A percentile compares a stretch with the other conserved stretches of the same genome.
These are phyloP conservation scores for Pachyuromys duprasi DNA, from an alignment of 2,797 vertebrate species.

Conservation along the genomic window DNA sequence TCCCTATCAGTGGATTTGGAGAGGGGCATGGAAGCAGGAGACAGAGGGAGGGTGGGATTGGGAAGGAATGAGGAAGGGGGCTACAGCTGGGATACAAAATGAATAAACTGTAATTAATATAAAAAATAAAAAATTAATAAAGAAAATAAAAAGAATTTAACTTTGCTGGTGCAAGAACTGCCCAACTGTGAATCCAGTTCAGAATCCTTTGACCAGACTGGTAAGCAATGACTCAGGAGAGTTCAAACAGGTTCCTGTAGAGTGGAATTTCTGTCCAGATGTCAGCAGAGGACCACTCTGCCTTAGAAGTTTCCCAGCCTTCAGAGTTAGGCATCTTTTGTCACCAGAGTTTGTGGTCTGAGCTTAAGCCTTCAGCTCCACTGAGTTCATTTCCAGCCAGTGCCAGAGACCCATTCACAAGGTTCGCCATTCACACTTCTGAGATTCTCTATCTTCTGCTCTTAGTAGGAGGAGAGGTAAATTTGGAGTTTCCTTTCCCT, in stretches of 20 bases:
- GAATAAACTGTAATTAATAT: no score
- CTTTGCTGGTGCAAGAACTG: neutral
- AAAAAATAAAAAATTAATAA: no score
- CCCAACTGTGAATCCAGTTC: neutral
- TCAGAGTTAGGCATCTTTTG: neutral
- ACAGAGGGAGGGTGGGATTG: no score
- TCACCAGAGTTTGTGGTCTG: neutral
- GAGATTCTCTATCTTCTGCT: neutral
- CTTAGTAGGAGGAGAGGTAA: neutral
- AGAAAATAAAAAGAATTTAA: no score
- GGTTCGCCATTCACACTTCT: neutral
- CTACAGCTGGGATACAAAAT: no score
- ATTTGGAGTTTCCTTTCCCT: neutral
- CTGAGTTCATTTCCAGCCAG: neutral
- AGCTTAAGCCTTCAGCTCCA: neutral
- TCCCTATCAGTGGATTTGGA: no score
- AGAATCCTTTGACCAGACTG: neutral
- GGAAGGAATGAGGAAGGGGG: no score
- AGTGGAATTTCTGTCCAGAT: neutral
- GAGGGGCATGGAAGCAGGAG: no score
- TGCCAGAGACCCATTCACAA: neutral
- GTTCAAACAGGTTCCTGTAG: neutral
- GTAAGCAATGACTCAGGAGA: neutral
- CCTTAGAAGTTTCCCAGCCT: neutral
- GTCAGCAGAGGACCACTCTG: neutral